Conservation (phyloP, 2,113 vertebrate species). For the Ibidorhyncha struthersii region DNA sequence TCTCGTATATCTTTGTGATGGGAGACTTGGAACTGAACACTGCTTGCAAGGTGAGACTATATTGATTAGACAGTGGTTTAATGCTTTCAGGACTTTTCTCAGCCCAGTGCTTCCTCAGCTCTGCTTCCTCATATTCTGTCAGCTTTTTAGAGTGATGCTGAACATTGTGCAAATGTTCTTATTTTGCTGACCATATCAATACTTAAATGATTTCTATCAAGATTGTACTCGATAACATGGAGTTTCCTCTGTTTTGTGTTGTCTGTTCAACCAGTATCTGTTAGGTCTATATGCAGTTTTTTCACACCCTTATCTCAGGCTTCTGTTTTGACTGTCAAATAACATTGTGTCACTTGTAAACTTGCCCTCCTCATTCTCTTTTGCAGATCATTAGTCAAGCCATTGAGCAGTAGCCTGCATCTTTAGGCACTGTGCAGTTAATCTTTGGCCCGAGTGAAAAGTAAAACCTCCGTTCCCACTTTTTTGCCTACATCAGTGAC, state of each 20-base stretch:
- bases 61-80: neutral
- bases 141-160: neutral
- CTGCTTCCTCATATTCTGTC: neutral
- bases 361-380: neutral
- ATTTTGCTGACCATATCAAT: neutral
- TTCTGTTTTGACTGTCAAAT: constrained; percentile 25
- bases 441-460: neutral
- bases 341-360: neutral
- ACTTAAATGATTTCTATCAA: neutral
- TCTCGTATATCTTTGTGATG: neutral
- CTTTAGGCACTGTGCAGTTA: neutral
- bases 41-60: neutral
- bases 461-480: neutral
- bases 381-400: neutral
- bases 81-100: neutral
- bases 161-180: neutral
- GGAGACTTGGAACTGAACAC: neutral
- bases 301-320: neutral
- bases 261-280: neutral
- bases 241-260: neutral
- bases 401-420: neutral
- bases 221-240: neutral
- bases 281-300: neutral
- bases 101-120: neutral
- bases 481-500: neutral